Evolutionary conservation across 2,113 vertebrate genomes (phyloP), one percentile per base, ranked within the genome.

Genomic region (Murina feae): DNA sequence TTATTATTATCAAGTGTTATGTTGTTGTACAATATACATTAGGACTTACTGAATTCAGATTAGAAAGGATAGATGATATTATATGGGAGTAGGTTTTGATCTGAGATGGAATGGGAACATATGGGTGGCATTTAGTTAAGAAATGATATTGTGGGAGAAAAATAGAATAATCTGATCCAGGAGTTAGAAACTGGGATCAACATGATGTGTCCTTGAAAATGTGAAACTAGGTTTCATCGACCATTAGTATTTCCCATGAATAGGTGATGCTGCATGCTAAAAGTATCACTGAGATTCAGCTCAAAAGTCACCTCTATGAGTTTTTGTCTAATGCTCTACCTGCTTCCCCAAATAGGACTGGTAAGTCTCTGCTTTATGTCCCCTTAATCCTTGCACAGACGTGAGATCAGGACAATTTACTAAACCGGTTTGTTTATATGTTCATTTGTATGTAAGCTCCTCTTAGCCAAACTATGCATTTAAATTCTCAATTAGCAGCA

Each of bases 221-320:
- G 23, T 10, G 32, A 65, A 69, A 25, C 6, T 16, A 68, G 9
- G 13, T 21, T 91, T 81, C 14, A 30, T 74, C 39, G 42, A 11
- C 6, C 68, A 12, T 58, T 39, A 68, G 23, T 68, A 4, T 65
- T 66, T 78, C 53, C 17, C 53, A 44, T 83, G 23, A 35, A 42
- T 7, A 4, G 2, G 4, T 1, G 1, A 87, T 35, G 12, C 6
- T 14, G 5, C n/a, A 2, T 39, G 18, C 9, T 65, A 2, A 10
- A 69, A 55, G 9, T 35, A n/a, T 30, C 60, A 35, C n/a, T 82
- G 28, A 32, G 58, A 60, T 81, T 51, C 58, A 81, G 66, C 39
- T 69, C 30, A 82, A 82, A 80, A 25, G 17, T 53, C 82, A 60
- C 5, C 23, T 79, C 47, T 30, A 1, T 4, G 23, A 44, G 63